phyloP scores from a whole-genome alignment of 2,888 invertebrate genomes.

The Eulithis prunata region DNA sequence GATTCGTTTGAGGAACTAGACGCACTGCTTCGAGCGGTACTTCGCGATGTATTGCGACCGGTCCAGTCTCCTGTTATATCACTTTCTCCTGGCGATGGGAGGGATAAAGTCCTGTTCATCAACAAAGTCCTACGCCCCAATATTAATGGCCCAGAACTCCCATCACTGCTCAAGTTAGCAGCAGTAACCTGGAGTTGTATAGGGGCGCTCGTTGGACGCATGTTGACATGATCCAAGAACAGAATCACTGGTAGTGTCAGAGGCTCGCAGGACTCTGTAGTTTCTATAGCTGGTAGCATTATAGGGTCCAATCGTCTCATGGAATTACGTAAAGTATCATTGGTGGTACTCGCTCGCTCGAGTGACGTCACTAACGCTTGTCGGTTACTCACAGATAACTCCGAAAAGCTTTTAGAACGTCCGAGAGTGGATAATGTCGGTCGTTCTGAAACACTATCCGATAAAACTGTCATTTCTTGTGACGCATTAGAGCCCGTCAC shows the following conservation, averaged over 20 bases:
- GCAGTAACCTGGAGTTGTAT: slow-evolving; percentile 79
- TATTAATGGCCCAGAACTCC: slow-evolving; percentile 73
- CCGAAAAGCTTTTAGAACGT: slow-evolving; percentile 75
- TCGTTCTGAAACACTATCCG: slow-evolving; percentile 54
- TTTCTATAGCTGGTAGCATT: slow-evolving; percentile 66
- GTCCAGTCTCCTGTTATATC: slow-evolving; percentile 74
- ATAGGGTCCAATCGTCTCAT: slow-evolving; percentile 79
- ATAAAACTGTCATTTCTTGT: slow-evolving; percentile 51
- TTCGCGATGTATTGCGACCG: slow-evolving; percentile 66
- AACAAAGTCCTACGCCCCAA: slow-evolving; percentile 73
- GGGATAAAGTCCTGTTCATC: slow-evolving; percentile 74
- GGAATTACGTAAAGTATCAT: slow-evolving; percentile 71
- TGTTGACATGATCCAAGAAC: slow-evolving; percentile 76
- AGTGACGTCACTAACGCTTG: slow-evolving; percentile 57
- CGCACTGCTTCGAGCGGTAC: slow-evolving; percentile 68
- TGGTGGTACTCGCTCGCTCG: slow-evolving; percentile 65
- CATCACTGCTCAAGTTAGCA: slow-evolving; percentile 73
- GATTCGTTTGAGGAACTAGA: slow-evolving; percentile 77
- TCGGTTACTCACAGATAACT: slow-evolving; percentile 61
- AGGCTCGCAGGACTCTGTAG: slow-evolving; percentile 66
- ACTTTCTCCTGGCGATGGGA: slow-evolving; percentile 76
- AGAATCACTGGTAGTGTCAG: slow-evolving; percentile 77
- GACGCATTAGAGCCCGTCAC: slow-evolving; percentile 56
- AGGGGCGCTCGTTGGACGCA: slow-evolving; percentile 77
- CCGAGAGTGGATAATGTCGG: slow-evolving; percentile 55